These are phyloP conservation scores for Callaeas wilsoni DNA, from an alignment of 2,113 vertebrate genomes.

Conservation along the genomic window DNA sequence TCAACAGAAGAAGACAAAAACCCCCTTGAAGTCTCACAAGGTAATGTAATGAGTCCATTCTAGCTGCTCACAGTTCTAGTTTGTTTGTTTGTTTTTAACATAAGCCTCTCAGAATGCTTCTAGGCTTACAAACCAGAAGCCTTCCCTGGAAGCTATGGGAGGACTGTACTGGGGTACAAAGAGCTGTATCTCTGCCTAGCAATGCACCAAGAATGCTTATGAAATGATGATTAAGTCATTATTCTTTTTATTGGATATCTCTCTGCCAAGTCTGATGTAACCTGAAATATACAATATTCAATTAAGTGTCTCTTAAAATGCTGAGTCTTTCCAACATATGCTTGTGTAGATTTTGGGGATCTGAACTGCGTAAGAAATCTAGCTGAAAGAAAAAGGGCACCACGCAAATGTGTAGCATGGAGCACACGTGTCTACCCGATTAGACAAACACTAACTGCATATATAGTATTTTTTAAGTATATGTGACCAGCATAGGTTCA, in stretches of 20 bases:
- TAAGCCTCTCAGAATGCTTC: background rate
- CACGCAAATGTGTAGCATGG: background rate
- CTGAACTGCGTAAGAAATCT: background rate
- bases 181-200: background rate
- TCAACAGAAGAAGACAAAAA: background rate
- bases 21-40: background rate
- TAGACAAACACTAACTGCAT: background rate
- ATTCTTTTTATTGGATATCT: background rate
- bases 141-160: background rate
- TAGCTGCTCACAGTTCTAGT: background rate
- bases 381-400: background rate
- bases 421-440: rapidly evolving
- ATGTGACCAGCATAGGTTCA: background rate
- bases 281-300: background rate
- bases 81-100: background rate
- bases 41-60: background rate
- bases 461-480: background rate
- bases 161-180: background rate
- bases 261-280: background rate
- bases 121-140: background rate
- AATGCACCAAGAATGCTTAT: background rate
- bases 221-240: background rate
- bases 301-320: background rate
- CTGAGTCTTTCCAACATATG: background rate
- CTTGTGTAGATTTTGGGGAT: background rate